Base-by-base conservation (phyloP, 64 coral and sea anemone species). In the Anthopleura sola region DNA sequence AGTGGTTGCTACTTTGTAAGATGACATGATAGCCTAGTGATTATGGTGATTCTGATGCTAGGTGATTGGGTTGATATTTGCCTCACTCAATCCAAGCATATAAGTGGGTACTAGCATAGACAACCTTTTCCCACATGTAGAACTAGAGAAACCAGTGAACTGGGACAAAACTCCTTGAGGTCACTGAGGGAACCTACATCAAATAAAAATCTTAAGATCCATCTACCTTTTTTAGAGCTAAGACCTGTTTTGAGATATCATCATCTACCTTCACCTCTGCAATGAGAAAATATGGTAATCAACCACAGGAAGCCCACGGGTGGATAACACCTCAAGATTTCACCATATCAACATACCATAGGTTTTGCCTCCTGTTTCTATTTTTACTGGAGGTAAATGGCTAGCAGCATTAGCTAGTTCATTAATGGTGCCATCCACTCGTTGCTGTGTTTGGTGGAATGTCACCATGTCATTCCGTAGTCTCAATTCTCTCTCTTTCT, bases 251-350 rank as follows among this genome's bases (percentile, higher is more conserved):
- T 92, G 86, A 49, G 28, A 92, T 88, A 4, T 57, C 90, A 84
- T 96, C 84, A 90, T 86, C 86, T 60, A 84, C 83, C 78, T 96
- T 89, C 29, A 92, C 64, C 84, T 96, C 94, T 96, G 44, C n/a
- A 86, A 31, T 18, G 46, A 71, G 15, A 34, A 6, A 50, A 3
- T 83, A 19, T 18, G 17, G 51, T 58, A 29, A 54, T 79, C 76
- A 10, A 62, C 21, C 24, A 9, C 23, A 62, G 23, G 5, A n/a
- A 26, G 24, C 21, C 58, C 24, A 28, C 14, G 50, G 50, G 12
- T 53, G 11, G 6, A 53, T 53, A 2, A 14, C 50, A 74, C 57
- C 37, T 10, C 34, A 77, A 77, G 31, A 36, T 36, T 2, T 36
- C 11, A 17, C 9, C 26, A 28, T 10, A 1, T 9, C 24, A 16